Evolutionary conservation across 53 echinoderm and acorn worm genomes (phyloP).

Genomic region (Stichopus horrens): DNA sequence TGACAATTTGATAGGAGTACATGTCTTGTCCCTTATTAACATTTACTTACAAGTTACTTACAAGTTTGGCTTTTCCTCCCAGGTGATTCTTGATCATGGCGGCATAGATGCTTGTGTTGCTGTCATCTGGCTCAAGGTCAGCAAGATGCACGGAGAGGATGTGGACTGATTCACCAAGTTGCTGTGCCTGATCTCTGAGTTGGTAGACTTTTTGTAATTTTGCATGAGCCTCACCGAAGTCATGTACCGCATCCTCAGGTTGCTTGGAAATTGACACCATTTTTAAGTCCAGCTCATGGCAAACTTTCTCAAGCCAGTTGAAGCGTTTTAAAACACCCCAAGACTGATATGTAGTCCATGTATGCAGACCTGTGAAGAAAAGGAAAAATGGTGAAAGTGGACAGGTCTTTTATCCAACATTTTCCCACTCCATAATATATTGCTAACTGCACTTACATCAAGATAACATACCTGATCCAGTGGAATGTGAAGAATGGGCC

Average conservation of each 20-base stretch:
- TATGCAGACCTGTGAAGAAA: constrained; percentile 13
- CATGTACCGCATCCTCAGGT: no score
- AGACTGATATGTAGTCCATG: constrained; percentile 9
- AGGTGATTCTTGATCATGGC: background rate
- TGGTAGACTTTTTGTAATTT: no score
- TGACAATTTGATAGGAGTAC: background rate
- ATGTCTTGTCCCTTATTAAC: background rate
- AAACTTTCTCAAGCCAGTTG: background rate
- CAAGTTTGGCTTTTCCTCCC: background rate
- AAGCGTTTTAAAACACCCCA: background rate
- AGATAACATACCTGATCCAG: constrained; percentile 44
- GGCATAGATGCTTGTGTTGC: background rate
- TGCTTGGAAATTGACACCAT: no score
- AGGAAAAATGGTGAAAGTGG: no score
- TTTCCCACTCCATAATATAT: no score
- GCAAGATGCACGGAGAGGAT: constrained; percentile 2
- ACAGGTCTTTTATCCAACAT: no score
- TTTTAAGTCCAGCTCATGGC: constrained; percentile 1
- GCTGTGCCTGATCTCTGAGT: constrained; percentile 5
- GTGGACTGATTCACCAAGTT: background rate
- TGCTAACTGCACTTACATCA: no score
- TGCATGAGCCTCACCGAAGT: no score
- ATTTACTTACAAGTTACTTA: background rate
- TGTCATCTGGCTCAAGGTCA: no score
- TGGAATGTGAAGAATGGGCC: no score